Conservation (phyloP, 2,797 vertebrate genomes). For the Cryptoblepharus egeriae region DNA sequence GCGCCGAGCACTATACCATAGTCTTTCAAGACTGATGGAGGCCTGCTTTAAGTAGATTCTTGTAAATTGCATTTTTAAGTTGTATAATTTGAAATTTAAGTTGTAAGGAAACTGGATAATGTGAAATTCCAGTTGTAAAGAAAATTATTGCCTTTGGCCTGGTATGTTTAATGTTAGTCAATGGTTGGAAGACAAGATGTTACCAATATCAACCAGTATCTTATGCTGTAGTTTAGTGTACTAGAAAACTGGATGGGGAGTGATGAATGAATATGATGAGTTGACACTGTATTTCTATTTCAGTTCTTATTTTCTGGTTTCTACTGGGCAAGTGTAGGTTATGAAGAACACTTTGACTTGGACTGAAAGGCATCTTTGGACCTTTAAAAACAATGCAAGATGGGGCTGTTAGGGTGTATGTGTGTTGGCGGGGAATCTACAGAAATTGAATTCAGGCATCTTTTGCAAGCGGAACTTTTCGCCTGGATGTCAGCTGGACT, state of each 20-base stretch:
- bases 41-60: too few species aligned
- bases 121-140: not conserved
- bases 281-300: not conserved
- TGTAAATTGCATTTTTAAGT: not conserved
- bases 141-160: not conserved
- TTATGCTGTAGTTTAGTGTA: not conserved
- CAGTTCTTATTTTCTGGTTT: not conserved
- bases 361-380: too few species aligned
- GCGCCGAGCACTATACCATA: too few species aligned
- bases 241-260: not conserved
- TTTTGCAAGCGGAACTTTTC: too few species aligned
- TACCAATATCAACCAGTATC: not conserved
- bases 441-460: too few species aligned
- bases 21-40: too few species aligned
- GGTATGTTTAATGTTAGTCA: not conserved
- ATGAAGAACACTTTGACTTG: too few species aligned
- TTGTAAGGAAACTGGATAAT: not conserved
- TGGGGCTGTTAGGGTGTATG: too few species aligned
- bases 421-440: too few species aligned
- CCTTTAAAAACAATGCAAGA: too few species aligned
- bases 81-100: not conserved
- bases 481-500: too few species aligned
- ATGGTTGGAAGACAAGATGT: not conserved
- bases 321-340: not conserved
- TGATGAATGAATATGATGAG: not conserved